Evolutionary conservation across 2,113 vertebrate genomes (phyloP), one percentile per base, ranked within the genome.

Genomic region (Myiozetetes cayanensis): DNA sequence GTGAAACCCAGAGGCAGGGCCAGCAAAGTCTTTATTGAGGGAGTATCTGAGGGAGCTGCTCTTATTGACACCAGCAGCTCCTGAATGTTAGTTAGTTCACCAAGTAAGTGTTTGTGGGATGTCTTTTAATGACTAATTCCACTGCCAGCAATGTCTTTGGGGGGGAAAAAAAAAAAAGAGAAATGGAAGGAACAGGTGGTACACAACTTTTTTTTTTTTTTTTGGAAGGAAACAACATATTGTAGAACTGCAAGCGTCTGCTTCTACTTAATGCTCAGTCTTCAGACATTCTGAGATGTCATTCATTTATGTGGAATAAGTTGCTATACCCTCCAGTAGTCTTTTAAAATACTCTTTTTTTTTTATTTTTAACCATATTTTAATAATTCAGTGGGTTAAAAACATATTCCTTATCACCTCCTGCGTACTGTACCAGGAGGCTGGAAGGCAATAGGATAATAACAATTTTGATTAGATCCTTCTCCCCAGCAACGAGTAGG

Each of bases 121-220:
- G 37, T 13, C 65, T 84, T 80, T 67, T 41, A 65, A 73, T 85
- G 50, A 70, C 18, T 52, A 76, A 52, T 83, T 88, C 59, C 25
- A 52, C 61, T 93, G 82, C 78, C 17, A 83, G 75, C 27, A 19
- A 19, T 23, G 37, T 90, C 75, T 96, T 82, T 21, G 66, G 55
- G 16, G 70, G 41, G 7, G 22, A 85, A 85, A 30, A 39, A 65
- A 87, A 27, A 41, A 39, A 28, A 62, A 46, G 58, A 82, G 35
- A 87, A 96, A 84, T 68, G 49, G 63, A 89, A 91, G 77, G 59
- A 91, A n/a, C 75, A 93, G 87, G 95, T 96, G 87, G 63, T 15
- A 33, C 35, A 44, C 39, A 68, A 74, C 43, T 79, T 61, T 13
- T 21, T 53, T 55, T 21, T 53, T 55, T 63, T 68, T 53, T 55